Base-by-base conservation (phyloP, 2,797 vertebrate genomes). In the Anas bahamensis region DNA sequence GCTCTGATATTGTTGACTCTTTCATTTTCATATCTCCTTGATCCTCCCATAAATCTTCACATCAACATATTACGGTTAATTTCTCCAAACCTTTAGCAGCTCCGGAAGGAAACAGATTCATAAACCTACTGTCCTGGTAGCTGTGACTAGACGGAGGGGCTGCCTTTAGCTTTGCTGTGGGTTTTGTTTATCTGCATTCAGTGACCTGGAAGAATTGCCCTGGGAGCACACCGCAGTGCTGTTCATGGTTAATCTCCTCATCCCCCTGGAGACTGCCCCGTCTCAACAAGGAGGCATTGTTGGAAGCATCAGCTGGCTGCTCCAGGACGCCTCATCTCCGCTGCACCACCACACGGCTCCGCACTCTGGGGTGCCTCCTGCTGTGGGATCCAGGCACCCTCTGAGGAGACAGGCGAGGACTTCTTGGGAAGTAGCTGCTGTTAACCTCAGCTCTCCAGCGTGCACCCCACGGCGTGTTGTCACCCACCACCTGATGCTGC, bases 1-100 rank as follows among this genome's bases (percentile, higher is more conserved):
- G 23, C 90, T 75, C 71, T 63, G 66, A 83, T 94, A 92, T 50
- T 87, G 85, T 95, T 89, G 86, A 84, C 84, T 84, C 59, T 83
- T 91, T 71, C 53, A 73, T 88, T 93, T 93, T 90, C 63, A 72
- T 79, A 83, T 90, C 71, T 86, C 13, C 70, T 77, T 69, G n/a
- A 63, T 85, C 39, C 61, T 64, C 50, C 48, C 52, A 87, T 83
- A 88, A 90, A 71, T 94, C 88, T 95, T 93, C 63, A 31, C 64
- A 94, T 89, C 68, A 95, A 91, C 61, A 48, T 56, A 70, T 52
- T 48, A 22, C 10, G 86, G 84, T 75, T 95, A 90, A 93, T 96
- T 94, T 94, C 64, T 90, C 50, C 59, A 93, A 31, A 59, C 33
- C 57, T 92, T 68, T 55, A 72, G 66, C 48, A 56, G 70, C 39